These are phyloP conservation scores for Antechinus flavipes DNA, from an alignment of 2,113 vertebrate genomes.

Conservation along the genomic window DNA sequence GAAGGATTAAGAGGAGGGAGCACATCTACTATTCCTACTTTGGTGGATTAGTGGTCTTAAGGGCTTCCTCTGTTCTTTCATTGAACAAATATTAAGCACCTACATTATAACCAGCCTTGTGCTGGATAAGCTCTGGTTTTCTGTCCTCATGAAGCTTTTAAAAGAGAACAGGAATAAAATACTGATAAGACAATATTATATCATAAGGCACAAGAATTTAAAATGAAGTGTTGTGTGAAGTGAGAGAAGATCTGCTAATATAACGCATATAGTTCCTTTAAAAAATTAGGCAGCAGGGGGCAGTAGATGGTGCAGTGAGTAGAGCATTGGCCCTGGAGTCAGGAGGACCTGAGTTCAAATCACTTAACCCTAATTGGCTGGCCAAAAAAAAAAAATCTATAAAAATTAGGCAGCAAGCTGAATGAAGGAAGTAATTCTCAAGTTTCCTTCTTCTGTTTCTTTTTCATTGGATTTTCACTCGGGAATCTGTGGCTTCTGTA, in stretches of 20 bases:
- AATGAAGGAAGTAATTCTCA: too few relatives aligned
- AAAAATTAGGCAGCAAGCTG: neutral
- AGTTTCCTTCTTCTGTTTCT: too few relatives aligned
- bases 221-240: neutral
- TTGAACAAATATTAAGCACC: neutral
- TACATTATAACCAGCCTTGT: neutral
- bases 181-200: neutral
- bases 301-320: too few relatives aligned
- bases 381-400: too few relatives aligned
- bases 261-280: neutral
- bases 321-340: too few relatives aligned
- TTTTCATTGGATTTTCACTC: too few relatives aligned
- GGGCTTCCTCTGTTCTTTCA: neutral
- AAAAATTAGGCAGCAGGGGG: neutral
- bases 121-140: neutral
- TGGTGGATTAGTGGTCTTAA: neutral
- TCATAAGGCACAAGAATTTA: neutral
- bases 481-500: too few relatives aligned
- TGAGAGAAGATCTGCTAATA: neutral
- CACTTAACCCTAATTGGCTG: too few relatives aligned
- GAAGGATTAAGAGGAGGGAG: neutral
- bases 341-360: too few relatives aligned
- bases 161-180: neutral
- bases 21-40: neutral
- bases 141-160: neutral